A percentile compares a stretch with the other conserved stretches of the same genome.
These are phyloP conservation scores for Euclidia mi DNA, from an alignment of 2,888 invertebrate species.

Conservation along the genomic window DNA sequence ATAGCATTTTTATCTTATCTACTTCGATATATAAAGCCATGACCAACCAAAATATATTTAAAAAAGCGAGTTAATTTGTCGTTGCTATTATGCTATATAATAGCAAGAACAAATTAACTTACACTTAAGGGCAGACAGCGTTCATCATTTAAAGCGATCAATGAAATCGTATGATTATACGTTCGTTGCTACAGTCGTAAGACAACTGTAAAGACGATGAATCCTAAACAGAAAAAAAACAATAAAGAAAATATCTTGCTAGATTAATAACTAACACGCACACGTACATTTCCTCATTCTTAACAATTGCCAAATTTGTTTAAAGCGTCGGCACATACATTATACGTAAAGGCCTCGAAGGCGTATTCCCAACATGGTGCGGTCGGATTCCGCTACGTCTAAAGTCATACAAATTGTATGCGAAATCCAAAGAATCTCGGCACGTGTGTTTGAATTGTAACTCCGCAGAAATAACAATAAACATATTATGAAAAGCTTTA, in stretches of 20 bases:
- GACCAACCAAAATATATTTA: too few relatives aligned
- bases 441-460: conserved; percentile 43
- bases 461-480: conserved; percentile 52
- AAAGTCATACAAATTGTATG: conserved; percentile 46
- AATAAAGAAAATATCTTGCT: neutral
- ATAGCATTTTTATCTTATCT: too few relatives aligned
- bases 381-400: conserved; percentile 32
- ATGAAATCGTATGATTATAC: too few relatives aligned
- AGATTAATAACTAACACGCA: conserved; percentile 2
- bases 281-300: conserved; percentile 14
- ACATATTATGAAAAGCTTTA: conserved; percentile 57
- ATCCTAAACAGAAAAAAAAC: too few relatives aligned
- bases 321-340: conserved; percentile 24
- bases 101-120: too few relatives aligned
- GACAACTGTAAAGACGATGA: too few relatives aligned
- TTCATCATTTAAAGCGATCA: too few relatives aligned
- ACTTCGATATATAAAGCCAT: too few relatives aligned
- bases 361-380: conserved; percentile 18
- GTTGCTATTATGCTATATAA: too few relatives aligned
- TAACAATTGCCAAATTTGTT: conserved; percentile 10
- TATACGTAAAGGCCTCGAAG: conserved; percentile 12
- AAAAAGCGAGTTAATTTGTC: too few relatives aligned
- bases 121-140: too few relatives aligned
- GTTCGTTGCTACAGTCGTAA: too few relatives aligned
- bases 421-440: conserved; percentile 44